Percentiles rank a stretch among this genome's conserved stretches.
Evolutionary conservation across 2,888 invertebrate genomes (phyloP).

Genomic region (Brenthis hecate): DNA sequence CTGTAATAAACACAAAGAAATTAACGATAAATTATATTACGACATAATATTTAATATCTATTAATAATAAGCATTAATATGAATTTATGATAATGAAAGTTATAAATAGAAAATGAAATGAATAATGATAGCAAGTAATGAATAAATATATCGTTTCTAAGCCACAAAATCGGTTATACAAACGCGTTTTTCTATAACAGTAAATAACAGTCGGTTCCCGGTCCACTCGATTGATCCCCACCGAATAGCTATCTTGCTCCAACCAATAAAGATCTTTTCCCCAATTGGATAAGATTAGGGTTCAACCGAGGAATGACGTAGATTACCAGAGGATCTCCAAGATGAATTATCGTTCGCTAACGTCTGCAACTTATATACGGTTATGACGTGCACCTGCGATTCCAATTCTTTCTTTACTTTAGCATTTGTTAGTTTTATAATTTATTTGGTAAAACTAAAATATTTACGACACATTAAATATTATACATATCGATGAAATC

Average conservation of each 20-base stretch:
- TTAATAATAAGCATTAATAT: conserved; percentile 1
- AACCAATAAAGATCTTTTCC: conserved; percentile 59
- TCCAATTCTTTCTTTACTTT: conserved; percentile 6
- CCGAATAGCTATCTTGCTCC: conserved; percentile 34
- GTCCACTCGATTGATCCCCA: conserved; percentile 36
- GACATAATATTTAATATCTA: neutral
- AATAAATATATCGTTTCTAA: conserved; percentile 33
- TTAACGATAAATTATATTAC: no score
- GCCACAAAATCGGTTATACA: conserved; percentile 30
- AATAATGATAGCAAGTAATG: conserved; percentile 32
- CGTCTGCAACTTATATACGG: conserved; percentile 22
- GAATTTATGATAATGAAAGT: conserved; percentile 11
- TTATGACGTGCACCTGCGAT: conserved; percentile 15
- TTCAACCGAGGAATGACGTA: conserved; percentile 53
- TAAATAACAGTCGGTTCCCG: conserved; percentile 60
- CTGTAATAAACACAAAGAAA: no score
- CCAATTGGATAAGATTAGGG: conserved; percentile 65
- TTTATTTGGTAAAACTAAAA: neutral
- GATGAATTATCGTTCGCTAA: conserved; percentile 30
- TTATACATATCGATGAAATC: no score
- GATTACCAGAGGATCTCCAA: conserved; percentile 47
- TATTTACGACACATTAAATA: neutral
- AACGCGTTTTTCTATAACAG: conserved; percentile 34
- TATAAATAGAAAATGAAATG: conserved; percentile 24
- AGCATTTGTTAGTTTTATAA: neutral